Base-by-base conservation (phyloP, 1,140 invertebrate species). In the Dryas iulia region DNA sequence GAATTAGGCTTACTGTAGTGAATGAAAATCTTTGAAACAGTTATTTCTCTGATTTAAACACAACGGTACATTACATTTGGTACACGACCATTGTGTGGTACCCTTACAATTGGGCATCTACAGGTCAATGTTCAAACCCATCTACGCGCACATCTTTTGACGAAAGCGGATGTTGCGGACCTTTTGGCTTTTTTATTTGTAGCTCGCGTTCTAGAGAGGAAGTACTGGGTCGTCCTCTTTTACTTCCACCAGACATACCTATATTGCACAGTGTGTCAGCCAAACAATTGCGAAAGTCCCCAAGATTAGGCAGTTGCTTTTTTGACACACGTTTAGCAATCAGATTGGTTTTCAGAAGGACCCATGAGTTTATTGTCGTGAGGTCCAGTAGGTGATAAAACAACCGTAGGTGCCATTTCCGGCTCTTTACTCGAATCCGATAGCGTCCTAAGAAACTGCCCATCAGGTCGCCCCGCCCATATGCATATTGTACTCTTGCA, bases 371-470 rank as follows among this genome's bases (percentile, higher is more conserved):
- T n/a, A 74, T 77, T 64, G 33, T 59, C 0, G 74, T 70, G 58
- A 76, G 63, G 69, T 76, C 66, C 57, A 77, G 59, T 57, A 74
- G 35, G 21, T 77, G 72, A 70, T 71, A 78, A 67, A 82, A 76
- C 28, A 79, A 63, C 0, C 70, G 67, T 39, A 76, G 28, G 31
- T 76, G 73, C 77, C 77, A 82, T 63, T 78, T 79, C 47, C 66
- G 66, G 54, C 71, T 73, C 57, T 72, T 73, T 52, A 83, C 65
- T 66, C 66, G 62, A 54, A 78, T 80, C 8, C 65, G 58, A 71
- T 90, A 89, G 10, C 82, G 67, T 56, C 75, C 76, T 70, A 87
- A 76, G 31, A 86, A 76, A 68, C 77, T 86, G 74, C 91, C 89
- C 59, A 80, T 78, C 30, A 90, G 73, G 33, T 83, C 78, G 53